phyloP scores from a whole-genome alignment of 1,140 invertebrate genomes.

The Cydia splendana region DNA sequence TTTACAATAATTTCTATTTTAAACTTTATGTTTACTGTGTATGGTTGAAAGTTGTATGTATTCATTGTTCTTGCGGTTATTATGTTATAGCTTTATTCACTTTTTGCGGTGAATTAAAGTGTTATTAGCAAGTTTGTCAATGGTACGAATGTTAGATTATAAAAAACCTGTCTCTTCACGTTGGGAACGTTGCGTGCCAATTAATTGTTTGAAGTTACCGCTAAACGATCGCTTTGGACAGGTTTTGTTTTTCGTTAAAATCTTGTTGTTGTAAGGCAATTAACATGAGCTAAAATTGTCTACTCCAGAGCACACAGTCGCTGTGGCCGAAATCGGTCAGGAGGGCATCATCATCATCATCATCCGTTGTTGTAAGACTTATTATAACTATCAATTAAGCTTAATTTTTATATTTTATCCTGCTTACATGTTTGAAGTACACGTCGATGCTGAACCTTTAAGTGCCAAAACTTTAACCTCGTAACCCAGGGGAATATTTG shows the following conservation, averaged over 20 bases:
- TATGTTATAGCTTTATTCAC: background rate
- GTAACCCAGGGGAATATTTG: no score
- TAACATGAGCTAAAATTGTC: no score
- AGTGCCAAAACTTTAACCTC: no score
- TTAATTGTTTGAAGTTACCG: conserved; percentile 3
- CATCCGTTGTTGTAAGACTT: no score
- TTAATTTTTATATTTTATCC: no score
- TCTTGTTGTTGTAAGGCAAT: background rate
- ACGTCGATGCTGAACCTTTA: no score
- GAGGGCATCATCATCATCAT: no score
- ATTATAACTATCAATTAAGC: background rate
- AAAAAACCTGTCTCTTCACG: background rate
- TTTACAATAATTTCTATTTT: no score
- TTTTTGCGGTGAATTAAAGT: background rate
- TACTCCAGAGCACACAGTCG: no score
- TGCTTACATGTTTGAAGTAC: no score
- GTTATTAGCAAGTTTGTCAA: conserved; percentile 6
- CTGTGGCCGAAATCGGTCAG: no score
- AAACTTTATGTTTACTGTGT: background rate
- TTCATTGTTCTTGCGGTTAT: background rate
- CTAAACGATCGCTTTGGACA: background rate
- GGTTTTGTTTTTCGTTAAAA: background rate
- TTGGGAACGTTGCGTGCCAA: background rate
- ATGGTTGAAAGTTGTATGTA: background rate
- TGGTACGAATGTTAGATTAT: background rate